Evolutionary conservation across 1,140 invertebrate genomes (phyloP), one percentile per base, ranked within the genome.

Genomic region (Nasonia giraulti): DNA sequence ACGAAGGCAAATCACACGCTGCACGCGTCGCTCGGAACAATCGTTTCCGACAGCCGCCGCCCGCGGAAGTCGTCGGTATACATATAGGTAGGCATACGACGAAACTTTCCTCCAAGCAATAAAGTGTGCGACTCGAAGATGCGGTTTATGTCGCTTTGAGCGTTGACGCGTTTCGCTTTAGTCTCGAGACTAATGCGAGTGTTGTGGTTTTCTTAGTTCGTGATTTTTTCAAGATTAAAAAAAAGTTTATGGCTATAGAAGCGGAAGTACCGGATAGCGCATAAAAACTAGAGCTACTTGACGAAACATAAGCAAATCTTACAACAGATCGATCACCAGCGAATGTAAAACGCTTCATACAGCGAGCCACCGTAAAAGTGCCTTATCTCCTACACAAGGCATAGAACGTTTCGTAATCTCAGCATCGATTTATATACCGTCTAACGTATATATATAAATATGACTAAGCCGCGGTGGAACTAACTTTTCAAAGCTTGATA

Each of bases 361-460:
- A 37, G 33, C 0, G 44, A 76, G 44, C 44, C 1, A 78, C 55
- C 20, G 17, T 79, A 79, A 40, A 66, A 68, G 3, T 79, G 2
- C 20, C 20, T 37, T 79, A 68, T 79, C 17, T 79, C 8, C 8
- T 3, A 55, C 17, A 17, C 14, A n/a, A n/a, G 20, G 8, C 8
- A n/a, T 2, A 55, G 2, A 20, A 14, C 5, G 23, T 80, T 80
- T 66, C 23, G 68, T 47, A 80, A 68, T 47, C 33, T 73, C 66
- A 37, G 20, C 6, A 40, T 74, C n/a, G 23, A 71, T 20, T 23
- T 44, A 47, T 62, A 11, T 44, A n/a, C n/a, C 17, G 50, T 55
- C 23, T 12, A n/a, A 44, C 71, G 33, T 82, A 66, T 81, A 47
- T 69, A 69, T n/a, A 80, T 27, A 27, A 27, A 27, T n/a, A 55